Conservation (phyloP, 2,797 vertebrate species). For the Tapirus indicus region DNA sequence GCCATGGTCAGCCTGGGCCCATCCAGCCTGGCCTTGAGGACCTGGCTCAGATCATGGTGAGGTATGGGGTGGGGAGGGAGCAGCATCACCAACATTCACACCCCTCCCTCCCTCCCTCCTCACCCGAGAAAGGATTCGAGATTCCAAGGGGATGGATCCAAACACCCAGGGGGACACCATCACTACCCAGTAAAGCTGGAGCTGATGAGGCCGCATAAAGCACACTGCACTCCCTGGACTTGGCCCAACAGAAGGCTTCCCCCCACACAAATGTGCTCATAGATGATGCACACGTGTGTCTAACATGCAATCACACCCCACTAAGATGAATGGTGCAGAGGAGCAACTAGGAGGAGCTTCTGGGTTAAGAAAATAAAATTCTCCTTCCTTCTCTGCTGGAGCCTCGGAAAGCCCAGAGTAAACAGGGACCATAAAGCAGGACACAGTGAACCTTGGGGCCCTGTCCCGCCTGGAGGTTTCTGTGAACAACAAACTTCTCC, state of each 20-base stretch:
- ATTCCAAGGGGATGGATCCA: neutral
- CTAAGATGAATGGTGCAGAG: slow-evolving; percentile 65
- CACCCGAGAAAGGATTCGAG: neutral
- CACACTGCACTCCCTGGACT: neutral
- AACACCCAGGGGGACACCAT: neutral
- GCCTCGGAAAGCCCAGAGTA: slow-evolving; percentile 65
- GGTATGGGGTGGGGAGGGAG: neutral
- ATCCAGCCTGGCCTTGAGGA: neutral
- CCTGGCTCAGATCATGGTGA: neutral
- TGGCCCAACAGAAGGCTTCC: neutral
- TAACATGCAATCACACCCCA: slow-evolving; percentile 32
- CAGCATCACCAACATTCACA: neutral
- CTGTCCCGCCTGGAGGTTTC: slow-evolving; percentile 20
- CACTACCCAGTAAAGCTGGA: neutral
- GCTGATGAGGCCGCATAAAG: neutral
- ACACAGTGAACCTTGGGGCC: slow-evolving; percentile 65
- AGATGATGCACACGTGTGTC: neutral
- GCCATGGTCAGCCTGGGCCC: neutral
- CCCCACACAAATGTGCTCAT: neutral
- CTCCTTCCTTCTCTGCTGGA: slow-evolving; percentile 65
- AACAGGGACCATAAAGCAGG: slow-evolving; percentile 73
- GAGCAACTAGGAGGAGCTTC: slow-evolving; percentile 75
- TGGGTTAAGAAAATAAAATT: slow-evolving; percentile 64
- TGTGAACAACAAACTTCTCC: slow-evolving; percentile 64
- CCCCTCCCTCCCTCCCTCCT: neutral